Conservation (phyloP, 92 coral and sea anemone species). For the Epizoanthus ramosus region DNA sequence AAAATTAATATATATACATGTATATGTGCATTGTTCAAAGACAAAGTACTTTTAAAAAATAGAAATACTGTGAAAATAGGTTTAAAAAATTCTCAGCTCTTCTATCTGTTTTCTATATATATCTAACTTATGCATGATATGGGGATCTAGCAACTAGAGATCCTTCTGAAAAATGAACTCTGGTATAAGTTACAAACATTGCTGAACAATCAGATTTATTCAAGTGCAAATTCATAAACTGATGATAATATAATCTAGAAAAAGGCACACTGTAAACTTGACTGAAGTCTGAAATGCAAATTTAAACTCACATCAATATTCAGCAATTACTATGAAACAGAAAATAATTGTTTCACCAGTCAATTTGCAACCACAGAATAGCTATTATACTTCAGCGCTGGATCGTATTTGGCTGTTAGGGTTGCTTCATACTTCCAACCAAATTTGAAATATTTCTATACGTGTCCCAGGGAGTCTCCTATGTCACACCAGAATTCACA, state of each 20-base stretch:
- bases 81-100: too few relatives aligned
- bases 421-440: background rate
- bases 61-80: too few relatives aligned
- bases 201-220: background rate
- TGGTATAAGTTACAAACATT: background rate
- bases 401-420: background rate
- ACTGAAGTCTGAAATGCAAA: background rate
- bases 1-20: too few relatives aligned
- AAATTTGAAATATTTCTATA: background rate
- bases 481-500: conserved; percentile 38
- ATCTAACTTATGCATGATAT: too few relatives aligned
- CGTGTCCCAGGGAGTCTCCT: background rate
- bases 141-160: too few relatives aligned
- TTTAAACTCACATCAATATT: background rate
- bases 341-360: background rate
- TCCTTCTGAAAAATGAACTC: too few relatives aligned
- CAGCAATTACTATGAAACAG: background rate
- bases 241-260: too few relatives aligned
- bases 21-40: too few relatives aligned
- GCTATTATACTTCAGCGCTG: background rate
- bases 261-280: background rate
- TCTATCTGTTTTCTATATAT: too few relatives aligned
- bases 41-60: too few relatives aligned
- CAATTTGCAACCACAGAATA: background rate
- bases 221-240: background rate